Percentiles rank a stretch among this genome's conserved stretches.
These are phyloP conservation scores for Orius insidiosus DNA, from an alignment of 1,140 invertebrate genomes.

Conservation along the genomic window DNA sequence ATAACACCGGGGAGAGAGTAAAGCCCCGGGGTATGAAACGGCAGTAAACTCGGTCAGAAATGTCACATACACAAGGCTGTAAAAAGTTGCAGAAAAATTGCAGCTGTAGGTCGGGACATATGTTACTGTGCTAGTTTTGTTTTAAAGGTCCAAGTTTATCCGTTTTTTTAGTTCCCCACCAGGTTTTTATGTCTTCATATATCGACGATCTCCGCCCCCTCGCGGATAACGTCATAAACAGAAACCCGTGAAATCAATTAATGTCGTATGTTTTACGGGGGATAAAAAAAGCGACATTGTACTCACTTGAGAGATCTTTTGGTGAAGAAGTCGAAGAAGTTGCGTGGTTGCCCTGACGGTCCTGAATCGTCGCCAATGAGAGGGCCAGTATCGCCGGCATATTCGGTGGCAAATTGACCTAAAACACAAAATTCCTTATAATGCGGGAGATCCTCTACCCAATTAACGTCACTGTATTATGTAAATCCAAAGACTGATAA, in stretches of 20 bases:
- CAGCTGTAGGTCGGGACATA: slow-evolving; percentile 11
- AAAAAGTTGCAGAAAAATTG: slow-evolving; percentile 12
- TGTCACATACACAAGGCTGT: slow-evolving; percentile 7
- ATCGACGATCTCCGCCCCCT: background rate
- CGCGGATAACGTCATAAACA: background rate
- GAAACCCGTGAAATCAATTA: background rate
- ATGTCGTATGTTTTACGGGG: no score
- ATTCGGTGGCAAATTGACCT: slow-evolving; percentile 21
- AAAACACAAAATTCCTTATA: slow-evolving; percentile 8
- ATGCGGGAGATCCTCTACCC: background rate
- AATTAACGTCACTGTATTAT: slow-evolving; percentile 5
- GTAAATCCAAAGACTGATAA: slow-evolving; percentile 6
- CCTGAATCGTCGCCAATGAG: slow-evolving; percentile 19
- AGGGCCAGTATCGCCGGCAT: slow-evolving; percentile 21
- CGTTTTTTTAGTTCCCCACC: background rate
- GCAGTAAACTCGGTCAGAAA: slow-evolving; percentile 11
- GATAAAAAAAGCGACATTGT: background rate
- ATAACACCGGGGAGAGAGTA: background rate
- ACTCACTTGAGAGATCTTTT: slow-evolving; percentile 3
- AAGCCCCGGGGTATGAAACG: no score
- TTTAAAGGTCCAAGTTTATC: slow-evolving; percentile 1
- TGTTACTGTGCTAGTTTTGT: slow-evolving; percentile 12
- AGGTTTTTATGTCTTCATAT: slow-evolving; percentile 11
- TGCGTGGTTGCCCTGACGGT: slow-evolving; percentile 9
- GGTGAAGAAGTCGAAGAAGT: slow-evolving; percentile 10